Evolutionary conservation across 2,113 vertebrate species (phyloP), one percentile per base, ranked within the genome.

Genomic region (Ardeotis arabs): DNA sequence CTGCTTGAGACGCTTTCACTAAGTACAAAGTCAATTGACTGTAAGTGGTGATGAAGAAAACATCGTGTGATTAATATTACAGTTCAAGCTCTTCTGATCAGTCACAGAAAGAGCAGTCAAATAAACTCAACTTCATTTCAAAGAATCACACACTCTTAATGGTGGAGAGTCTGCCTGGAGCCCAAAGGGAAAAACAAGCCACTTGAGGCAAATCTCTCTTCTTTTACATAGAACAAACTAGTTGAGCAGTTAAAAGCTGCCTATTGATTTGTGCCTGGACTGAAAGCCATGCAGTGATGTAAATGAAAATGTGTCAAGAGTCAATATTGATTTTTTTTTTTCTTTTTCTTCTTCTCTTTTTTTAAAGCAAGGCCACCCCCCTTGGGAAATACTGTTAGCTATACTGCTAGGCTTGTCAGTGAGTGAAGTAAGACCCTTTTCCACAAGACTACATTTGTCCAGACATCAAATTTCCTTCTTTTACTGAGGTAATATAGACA

Each of bases 251-350:
- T 98, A 98, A 98, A 98, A 98, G 98, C 98, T 97, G 88, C 88
- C 84, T 98, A 99, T 99, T 98, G 98, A 98, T 98, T 98, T 97
- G 96, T 97, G 85, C 97, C 96, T 92, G 44, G 59, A 97, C 97
- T 97, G 97, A 98, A 98, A 98, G 97, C 97, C 97, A 97, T 97
- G 96, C 94, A 90, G 97, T 96, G 96, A 98, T 98, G 98, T 98
- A 98, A 98, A 98, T 98, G 98, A 98, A 98, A 98, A 98, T 97
- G 98, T 98, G 98, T 98, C 98, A 98, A 98, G 98, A 98, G 98
- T 98, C 98, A 96, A 95, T 98, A 98, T 98, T 97, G 98, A 98
- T 98, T 97, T 97, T 44, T 97, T 95, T 95, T 96, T 95, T 76
- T 81, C 22, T 45, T 77, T 94, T 97, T 95, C 67, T 96, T 96